Evolutionary conservation across 2,797 vertebrate genomes (phyloP).

Genomic region (Manis crassicaudata): DNA sequence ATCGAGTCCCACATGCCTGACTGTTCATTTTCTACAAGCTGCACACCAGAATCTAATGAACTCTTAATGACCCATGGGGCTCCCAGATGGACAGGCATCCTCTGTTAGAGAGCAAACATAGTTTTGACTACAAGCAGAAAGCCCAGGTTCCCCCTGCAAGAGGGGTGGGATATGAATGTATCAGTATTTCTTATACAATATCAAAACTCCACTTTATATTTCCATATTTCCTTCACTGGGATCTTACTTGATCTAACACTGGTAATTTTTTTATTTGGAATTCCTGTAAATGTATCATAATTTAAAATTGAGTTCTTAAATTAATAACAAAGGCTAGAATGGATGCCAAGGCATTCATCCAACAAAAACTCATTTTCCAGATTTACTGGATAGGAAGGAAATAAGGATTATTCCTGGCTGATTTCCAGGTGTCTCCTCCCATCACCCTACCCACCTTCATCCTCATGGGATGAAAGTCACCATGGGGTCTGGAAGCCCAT

Average conservation of each 20-base stretch:
- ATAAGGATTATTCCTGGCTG: slow-evolving; percentile 21
- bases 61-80: slow-evolving; percentile 42
- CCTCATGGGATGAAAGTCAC: background rate
- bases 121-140: background rate
- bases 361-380: slow-evolving; percentile 37
- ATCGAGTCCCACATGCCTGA: background rate
- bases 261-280: background rate
- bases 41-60: slow-evolving; percentile 64
- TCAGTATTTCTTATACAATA: background rate
- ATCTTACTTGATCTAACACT: background rate
- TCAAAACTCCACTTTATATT: background rate
- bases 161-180: background rate
- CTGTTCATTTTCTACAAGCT: slow-evolving; percentile 55
- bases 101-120: background rate
- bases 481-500: background rate
- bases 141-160: background rate
- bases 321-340: slow-evolving; percentile 45
- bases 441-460: background rate
- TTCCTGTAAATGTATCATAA: slow-evolving; percentile 34
- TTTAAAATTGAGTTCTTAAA: slow-evolving; percentile 48
- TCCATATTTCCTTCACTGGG: slow-evolving; percentile 18
- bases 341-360: slow-evolving; percentile 44
- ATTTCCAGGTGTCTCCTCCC: background rate
- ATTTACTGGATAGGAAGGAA: slow-evolving; percentile 28
- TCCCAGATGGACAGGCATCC: slow-evolving; percentile 7